Base-by-base conservation (phyloP, 2,888 invertebrate genomes). In the Trichopria drosophilae region DNA sequence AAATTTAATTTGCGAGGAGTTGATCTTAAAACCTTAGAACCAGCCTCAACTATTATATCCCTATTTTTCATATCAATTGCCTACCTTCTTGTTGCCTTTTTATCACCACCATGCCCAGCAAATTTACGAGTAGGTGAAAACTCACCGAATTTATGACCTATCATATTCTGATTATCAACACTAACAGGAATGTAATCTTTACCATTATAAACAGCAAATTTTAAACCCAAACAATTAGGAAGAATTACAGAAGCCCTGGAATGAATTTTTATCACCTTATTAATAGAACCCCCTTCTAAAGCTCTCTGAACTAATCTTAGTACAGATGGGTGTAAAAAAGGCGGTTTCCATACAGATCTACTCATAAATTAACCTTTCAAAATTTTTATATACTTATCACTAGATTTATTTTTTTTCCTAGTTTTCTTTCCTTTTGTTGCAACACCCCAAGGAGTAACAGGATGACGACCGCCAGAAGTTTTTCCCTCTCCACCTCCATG, bases 401-500 rank as follows among this genome's bases (percentile, higher is more conserved):
- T 31, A 29, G 32, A 20, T 42, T 42, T 42, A 28, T 42, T 42
- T 20, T 42, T 42, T n/a, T n/a, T n/a, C 20, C 42, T 29, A 16
- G 42, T 42, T 32, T 42, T 31, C 31, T 42, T 31, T 13, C 42
- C 42, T 42, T 42, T 42, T 22, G 42, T 29, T 32, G 42, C 26
- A 35, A 36, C 28, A 36, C 46, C 46, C 22, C 37, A 37, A 46
- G 37, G 46, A 39, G 46, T 29, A 31, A 29, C 31, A 29, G 31
- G 39, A 46, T 29, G 29, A 35, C 44, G 44, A 37, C 46, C 46
- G 23, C 46, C 46, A 29, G 37, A 29, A 16, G 46, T 37, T 29
- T 37, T 28, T 13, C 46, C 46, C 31, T 46, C 46, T 15, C 46
- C 46, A 37, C 46, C 46, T 29, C 46, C 46, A 36, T 37, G 35